Evolutionary conservation across 1,140 invertebrate genomes (phyloP), one percentile per base, ranked within the genome.

Genomic region (Penaeus chinensis): DNA sequence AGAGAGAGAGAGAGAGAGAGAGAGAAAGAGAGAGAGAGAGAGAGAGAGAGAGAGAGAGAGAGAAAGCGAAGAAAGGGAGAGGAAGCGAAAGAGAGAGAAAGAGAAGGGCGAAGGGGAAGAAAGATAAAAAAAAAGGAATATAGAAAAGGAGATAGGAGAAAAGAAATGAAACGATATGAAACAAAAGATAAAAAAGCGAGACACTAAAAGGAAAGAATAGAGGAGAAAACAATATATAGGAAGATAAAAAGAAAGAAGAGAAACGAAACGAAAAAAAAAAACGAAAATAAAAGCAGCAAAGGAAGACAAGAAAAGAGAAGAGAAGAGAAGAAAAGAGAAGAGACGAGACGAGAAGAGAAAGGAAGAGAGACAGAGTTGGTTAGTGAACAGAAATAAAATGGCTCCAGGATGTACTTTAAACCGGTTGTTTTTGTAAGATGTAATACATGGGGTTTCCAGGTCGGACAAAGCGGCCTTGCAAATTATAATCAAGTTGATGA

Each of bases 1-100:
- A 24, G 47, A 61, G 19, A 81, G 22, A 61, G 24, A 19, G 32
- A 63, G 24, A 24, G 61, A 27, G 54, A 63, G 13, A 61, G 42
- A 81, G 27, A 20, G 47, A 62, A 22, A 60, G 54, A 78, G 76
- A 78, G 42, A 81, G 61, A 81, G 61, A 60, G 20, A 81, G 79
- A 0, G 61, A 61, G 47, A 81, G 32, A 62, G 32, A 60, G 78
- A 24, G 47, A 62, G 7, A 19, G 79, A 81, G 79, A 54, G 32
- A 54, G 47, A n/a, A 20, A 54, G 47, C 62, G 79, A 81, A 27
- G 19, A 63, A 20, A 63, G 79, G 32, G 61, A 63, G 20, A 65
- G 80, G 42, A 20, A 65, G 80, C 65, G 80, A 82, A 61, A 65
- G 80, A 65, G 62, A 82, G 80, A 82, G 80, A 65, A n/a, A 63